Percentiles rank a stretch among this genome's conserved stretches.
Conservation (phyloP, 2,888 invertebrate species). For the Thelaira solivaga region DNA sequence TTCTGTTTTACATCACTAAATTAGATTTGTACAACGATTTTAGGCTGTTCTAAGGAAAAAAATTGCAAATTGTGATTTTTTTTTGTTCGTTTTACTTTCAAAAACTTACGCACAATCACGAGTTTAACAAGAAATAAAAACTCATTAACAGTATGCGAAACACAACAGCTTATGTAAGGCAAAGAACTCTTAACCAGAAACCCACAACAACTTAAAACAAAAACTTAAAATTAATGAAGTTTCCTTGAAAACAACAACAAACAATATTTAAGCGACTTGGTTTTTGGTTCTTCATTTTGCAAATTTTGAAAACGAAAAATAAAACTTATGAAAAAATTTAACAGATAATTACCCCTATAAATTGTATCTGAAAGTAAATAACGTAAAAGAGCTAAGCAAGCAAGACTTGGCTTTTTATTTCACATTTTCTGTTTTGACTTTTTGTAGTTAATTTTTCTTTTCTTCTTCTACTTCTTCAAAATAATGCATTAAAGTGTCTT, state of each 20-base stretch:
- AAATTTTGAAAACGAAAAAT: no score
- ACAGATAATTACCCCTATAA: slow-evolving; percentile 68
- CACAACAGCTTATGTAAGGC: slow-evolving; percentile 17
- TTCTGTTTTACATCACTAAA: slow-evolving; percentile 5
- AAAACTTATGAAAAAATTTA: slow-evolving; percentile 65
- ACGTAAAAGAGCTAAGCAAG: slow-evolving; percentile 27
- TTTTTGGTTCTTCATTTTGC: slow-evolving; percentile 65
- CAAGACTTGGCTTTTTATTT: slow-evolving; percentile 30
- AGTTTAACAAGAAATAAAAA: slow-evolving; percentile 53
- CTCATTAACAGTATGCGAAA: slow-evolving; percentile 56
- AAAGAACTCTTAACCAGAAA: slow-evolving; percentile 40
- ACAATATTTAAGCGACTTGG: slow-evolving; percentile 17
- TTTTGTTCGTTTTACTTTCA: slow-evolving; percentile 1
- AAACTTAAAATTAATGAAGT: slow-evolving; percentile 71
- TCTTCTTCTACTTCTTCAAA: no score
- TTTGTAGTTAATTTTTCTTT: no score
- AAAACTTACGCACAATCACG: slow-evolving; percentile 56
- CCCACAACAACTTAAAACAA: slow-evolving; percentile 32
- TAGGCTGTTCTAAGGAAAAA: slow-evolving; percentile 41
- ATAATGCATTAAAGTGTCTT: slow-evolving; percentile 72
- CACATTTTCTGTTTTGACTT: slow-evolving; percentile 40
- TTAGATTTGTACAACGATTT: slow-evolving; percentile 12
- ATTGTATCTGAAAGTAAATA: slow-evolving; percentile 54
- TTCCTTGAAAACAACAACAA: slow-evolving; percentile 63
- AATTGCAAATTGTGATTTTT: slow-evolving; percentile 18